Evolutionary conservation across 2,797 vertebrate genomes (phyloP), one percentile per base, ranked within the genome.

Genomic region (Epinephelus awoara): DNA sequence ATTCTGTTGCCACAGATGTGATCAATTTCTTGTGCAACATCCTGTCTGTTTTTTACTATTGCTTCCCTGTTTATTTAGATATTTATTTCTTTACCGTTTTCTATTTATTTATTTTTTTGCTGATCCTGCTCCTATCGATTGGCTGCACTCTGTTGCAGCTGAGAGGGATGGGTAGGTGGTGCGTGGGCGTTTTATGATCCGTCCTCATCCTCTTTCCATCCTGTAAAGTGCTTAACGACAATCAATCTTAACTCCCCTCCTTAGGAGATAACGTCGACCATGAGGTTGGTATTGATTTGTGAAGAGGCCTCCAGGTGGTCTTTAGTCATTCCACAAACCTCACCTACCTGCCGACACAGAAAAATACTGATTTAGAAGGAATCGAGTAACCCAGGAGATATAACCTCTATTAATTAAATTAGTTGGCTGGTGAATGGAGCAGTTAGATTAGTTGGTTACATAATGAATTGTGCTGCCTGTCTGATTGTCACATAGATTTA

Each of bases 171-270:
- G 89, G 91, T 89, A 86, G 89, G 90, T 87, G 91, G 88, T 84
- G 79, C 21, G 89, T 92, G 90, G 92, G 93, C 86, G 86, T 92
- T 94, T 94, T 93, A 94, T 94, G 93, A 94, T 91, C 88, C 85
- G 67, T 92, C 86, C 92, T 93, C 91, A 92, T 93, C 91, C 93
- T 93, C 86, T 91, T 89, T 88, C 93, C 89, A 92, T 93, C 93
- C 90, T 92, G 91, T 93, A 93, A 94, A 94, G 93, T 94, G 92
- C 93, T 93, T 93, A 93, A 94, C 89, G 63, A 92, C 92, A 90
- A 94, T 94, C 92, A 94, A 93, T 94, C 93, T 91, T 88, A 82
- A 90, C 92, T 91, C 90, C 84, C 79, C 87, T 93, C 87, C 85
- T 92, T 80, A 88, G 85, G 91, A 91, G 92, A 93, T 92, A 91